Evolutionary conservation across 2,113 vertebrate genomes (phyloP), one percentile per base, ranked within the genome.

Genomic region (Struthidea cinerea): DNA sequence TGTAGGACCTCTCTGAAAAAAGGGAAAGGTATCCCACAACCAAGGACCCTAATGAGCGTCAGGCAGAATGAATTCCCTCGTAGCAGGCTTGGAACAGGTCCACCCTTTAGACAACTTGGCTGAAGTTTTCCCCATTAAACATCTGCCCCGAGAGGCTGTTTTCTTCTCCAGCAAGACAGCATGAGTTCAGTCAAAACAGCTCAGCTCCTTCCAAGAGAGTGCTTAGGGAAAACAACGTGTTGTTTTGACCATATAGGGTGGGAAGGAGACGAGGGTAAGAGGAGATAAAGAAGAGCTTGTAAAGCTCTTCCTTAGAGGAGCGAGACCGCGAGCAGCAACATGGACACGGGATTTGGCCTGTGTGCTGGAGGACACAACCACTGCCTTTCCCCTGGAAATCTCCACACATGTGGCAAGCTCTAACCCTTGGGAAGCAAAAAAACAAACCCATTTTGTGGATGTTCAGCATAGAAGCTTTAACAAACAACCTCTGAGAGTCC

Each of bases 121-220:
- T 92, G 52, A 52, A 63, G 76, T 52, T 67, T 44, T 60, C 68
- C 68, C 24, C 0, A 0, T 19, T 22, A 84, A 95, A 80, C 89
- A 67, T 78, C 79, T 90, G 86, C 76, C 83, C 70, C 13, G 11
- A 92, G 76, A 92, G 50, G 76, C 56, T 86, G 46, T 61, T 94
- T 94, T 68, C 92, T 74, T 20, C 73, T 70, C 21, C 89, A 80
- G 59, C 26, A 77, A 86, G 70, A 30, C 65, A 91, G 83, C 39
- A 8, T 47, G 16, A 86, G 26, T 23, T 67, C 64, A 87, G 56
- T 47, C 71, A 90, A 87, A 93, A 94, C 76, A 95, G 76, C 83
- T 81, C 89, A 63, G 80, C 73, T 92, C 68, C 80, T 93, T 93
- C 89, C 91, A 93, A 81, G 76, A 67, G 60, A 81, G 47, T 3